These are phyloP conservation scores for Physocephala rufipes DNA, from an alignment of 2,888 invertebrate genomes.

Conservation along the genomic window DNA sequence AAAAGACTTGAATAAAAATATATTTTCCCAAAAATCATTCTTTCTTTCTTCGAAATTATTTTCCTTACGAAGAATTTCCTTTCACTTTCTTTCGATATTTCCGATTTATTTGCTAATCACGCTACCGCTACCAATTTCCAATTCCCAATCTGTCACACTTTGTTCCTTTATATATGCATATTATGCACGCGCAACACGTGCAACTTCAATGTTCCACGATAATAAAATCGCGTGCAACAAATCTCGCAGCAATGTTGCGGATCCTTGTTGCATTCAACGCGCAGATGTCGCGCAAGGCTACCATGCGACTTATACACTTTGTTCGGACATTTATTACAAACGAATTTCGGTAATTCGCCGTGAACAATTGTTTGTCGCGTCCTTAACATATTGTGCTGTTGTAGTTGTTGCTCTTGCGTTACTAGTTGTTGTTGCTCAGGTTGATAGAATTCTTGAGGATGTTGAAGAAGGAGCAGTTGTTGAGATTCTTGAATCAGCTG, in stretches of 20 bases:
- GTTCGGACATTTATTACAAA: constrained; percentile 49
- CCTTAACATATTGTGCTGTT: background rate
- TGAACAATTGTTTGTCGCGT: constrained; percentile 16
- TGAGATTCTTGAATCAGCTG: constrained; percentile 12
- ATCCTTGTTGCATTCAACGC: constrained; percentile 67
- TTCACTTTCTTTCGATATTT: background rate
- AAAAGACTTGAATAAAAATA: no score
- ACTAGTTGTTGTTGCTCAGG: constrained; percentile 10
- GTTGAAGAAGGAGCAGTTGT: constrained; percentile 16
- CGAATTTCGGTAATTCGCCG: constrained; percentile 37
- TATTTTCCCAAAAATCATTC: no score
- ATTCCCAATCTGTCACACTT: background rate
- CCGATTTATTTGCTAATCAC: no score
- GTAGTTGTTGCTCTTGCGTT: constrained; percentile 18
- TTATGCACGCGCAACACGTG: constrained; percentile 47
- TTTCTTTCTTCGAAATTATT: background rate
- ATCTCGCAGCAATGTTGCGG: constrained; percentile 65
- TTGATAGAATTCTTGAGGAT: constrained; percentile 10
- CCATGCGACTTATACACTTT: constrained; percentile 59
- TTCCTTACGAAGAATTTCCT: background rate
- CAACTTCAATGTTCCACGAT: constrained; percentile 49
- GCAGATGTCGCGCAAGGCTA: constrained; percentile 65
- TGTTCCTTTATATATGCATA: background rate
- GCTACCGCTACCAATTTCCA: background rate
- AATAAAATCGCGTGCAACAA: constrained; percentile 60